A percentile compares a stretch with the other conserved stretches of the same genome.
These are phyloP conservation scores for Polydrusus cervinus DNA, from an alignment of 2,888 invertebrate genomes.

Conservation along the genomic window DNA sequence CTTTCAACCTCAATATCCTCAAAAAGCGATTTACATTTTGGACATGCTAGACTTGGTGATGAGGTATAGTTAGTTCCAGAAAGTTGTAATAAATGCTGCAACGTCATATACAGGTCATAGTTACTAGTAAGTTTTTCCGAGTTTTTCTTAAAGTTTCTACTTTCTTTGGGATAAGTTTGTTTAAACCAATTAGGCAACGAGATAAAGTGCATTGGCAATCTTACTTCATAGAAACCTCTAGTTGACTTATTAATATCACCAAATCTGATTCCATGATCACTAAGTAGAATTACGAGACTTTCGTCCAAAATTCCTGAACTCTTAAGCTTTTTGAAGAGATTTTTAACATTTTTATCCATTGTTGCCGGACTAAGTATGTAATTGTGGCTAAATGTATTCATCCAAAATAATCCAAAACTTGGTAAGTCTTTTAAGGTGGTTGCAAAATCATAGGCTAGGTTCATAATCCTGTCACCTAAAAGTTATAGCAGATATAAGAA, in stretches of 20 bases:
- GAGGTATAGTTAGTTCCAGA: constrained; percentile 69
- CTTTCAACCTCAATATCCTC: constrained; percentile 74
- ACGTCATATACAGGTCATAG: constrained; percentile 84
- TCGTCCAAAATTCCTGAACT: constrained; percentile 77
- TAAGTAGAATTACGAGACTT: constrained; percentile 82
- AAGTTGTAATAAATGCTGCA: constrained; percentile 77
- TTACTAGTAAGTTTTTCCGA: constrained; percentile 82
- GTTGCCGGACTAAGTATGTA: constrained; percentile 79
- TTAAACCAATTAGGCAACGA: constrained; percentile 79
- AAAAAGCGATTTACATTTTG: constrained; percentile 80
- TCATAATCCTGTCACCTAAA: constrained; percentile 80
- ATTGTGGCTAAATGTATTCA: constrained; percentile 85
- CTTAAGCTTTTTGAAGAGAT: constrained; percentile 76
- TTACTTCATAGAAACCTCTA: constrained; percentile 86
- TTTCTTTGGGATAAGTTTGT: constrained; percentile 73
- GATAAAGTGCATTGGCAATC: constrained; percentile 83
- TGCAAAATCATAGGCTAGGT: constrained; percentile 81
- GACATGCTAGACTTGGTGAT: constrained; percentile 74
- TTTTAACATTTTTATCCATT: constrained; percentile 78
- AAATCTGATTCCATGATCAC: constrained; percentile 87
- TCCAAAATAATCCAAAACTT: constrained; percentile 87
- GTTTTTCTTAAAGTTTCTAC: constrained; percentile 76
- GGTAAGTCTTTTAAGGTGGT: constrained; percentile 76
- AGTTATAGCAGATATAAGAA: constrained; percentile 1
- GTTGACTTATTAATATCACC: constrained; percentile 77